Evolutionary conservation across 35 echinoderm and acorn worm species (phyloP), one percentile per base, ranked within the genome.

Genomic region (Apostichopus parvimensis): DNA sequence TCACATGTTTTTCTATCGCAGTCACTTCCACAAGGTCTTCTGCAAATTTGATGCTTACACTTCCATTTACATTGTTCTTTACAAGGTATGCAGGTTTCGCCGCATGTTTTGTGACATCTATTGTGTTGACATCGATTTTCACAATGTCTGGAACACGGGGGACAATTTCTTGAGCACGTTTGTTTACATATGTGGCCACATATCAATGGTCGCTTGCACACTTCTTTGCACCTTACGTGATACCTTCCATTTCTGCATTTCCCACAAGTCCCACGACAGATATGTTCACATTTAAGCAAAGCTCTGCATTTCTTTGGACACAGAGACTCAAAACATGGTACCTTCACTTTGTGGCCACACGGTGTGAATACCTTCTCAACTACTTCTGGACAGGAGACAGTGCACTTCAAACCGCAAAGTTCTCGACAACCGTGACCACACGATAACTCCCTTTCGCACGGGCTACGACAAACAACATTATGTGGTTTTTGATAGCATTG

Each of bases 41-140:
- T 93, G 56, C 95, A 96, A 53, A 11, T 57, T 1, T 86, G 13
- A 60, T 96, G 95, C 18, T 64, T 58, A 77, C 95, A 96, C 23
- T 79, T 76, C 95, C 92, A 93, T 28, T 79, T 34, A 73, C 95
- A 96, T 20, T 28, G 87, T 68, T 91, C 70, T 54, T 53, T 87
- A 68, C 95, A 95, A 4, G 92, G 88, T 79, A 88, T 56, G 75
- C 95, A 95, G 5, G 8, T 80, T 77, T 95, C 95, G 64, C 95
- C 95, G 73, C 95, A 95, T 9, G 73, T 23, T 25, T 93, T 95
- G 24, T 26, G 57, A 53, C 95, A 95, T 68, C 68, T 77, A 81
- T 92, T 95, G 56, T 95, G 95, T 57, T 87, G 24, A 25, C 24
- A 25, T 25, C 24, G 24, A 25, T 25, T 25, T 25, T 25, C 24